These are phyloP conservation scores for Theristus sp. DNA, from an alignment of 2,888 invertebrate species.

Conservation along the genomic window DNA sequence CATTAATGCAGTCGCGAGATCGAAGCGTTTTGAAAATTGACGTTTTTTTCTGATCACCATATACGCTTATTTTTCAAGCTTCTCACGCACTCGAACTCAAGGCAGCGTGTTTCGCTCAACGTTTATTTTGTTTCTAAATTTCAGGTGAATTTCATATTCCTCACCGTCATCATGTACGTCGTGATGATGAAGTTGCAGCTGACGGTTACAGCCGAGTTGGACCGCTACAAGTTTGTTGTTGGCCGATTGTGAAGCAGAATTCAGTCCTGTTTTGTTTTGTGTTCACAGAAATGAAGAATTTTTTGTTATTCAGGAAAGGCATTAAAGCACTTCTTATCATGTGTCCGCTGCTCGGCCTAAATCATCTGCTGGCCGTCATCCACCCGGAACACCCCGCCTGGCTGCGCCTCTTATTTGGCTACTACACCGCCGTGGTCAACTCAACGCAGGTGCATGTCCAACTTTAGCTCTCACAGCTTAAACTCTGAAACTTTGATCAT, in stretches of 20 bases:
- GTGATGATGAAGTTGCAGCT: conserved; percentile 9
- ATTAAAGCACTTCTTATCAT: neutral
- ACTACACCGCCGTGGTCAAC: neutral
- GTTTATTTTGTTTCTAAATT: neutral
- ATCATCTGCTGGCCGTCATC: neutral
- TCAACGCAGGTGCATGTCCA: neutral
- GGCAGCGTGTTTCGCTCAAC: too few relatives aligned
- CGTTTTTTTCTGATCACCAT: too few relatives aligned
- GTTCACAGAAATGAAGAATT: too few relatives aligned
- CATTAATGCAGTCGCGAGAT: too few relatives aligned
- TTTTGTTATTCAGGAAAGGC: neutral
- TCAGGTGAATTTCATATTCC: conserved; percentile 9
- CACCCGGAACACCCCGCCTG: neutral
- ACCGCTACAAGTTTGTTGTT: neutral
- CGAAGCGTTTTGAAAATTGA: too few relatives aligned
- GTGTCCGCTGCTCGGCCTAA: neutral
- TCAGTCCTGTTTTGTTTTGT: too few relatives aligned
- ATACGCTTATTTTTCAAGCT: too few relatives aligned
- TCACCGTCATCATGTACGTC: conserved; percentile 11
- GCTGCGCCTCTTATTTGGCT: neutral
- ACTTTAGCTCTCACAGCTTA: neutral
- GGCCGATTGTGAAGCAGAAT: too few relatives aligned
- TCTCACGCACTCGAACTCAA: too few relatives aligned
- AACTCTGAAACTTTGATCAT: neutral
- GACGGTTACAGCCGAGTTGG: neutral